phyloP scores from a whole-genome alignment of 1,140 invertebrate species.

The Ceratosolen fusciceps region DNA sequence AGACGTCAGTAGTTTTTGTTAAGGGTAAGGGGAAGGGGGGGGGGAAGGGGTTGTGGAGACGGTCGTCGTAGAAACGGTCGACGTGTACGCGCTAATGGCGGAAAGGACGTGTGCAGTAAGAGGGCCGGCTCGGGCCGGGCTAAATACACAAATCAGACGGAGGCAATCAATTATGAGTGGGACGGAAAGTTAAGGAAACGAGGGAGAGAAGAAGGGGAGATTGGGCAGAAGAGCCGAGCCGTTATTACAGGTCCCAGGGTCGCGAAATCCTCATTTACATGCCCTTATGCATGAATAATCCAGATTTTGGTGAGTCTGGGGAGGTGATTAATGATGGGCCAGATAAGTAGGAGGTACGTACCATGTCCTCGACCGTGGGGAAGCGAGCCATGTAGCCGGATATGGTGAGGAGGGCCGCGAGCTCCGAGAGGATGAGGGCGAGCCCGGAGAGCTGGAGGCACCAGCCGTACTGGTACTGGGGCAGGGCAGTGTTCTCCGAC shows the following conservation, averaged over 20 bases:
- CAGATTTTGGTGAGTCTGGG: constrained; percentile 4
- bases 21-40: too few relatives aligned
- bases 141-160: not conserved
- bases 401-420: constrained; percentile 77
- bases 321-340: constrained; percentile 33
- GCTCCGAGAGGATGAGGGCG: constrained; percentile 77
- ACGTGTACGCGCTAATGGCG: too few relatives aligned
- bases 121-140: too few relatives aligned
- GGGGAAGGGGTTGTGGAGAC: too few relatives aligned
- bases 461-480: constrained; percentile 80
- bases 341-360: constrained; percentile 60
- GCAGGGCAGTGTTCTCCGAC: constrained; percentile 65
- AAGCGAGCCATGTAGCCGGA: constrained; percentile 77
- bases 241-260: not conserved
- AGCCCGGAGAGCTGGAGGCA: constrained; percentile 79
- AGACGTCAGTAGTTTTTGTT: too few relatives aligned
- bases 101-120: too few relatives aligned
- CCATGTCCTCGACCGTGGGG: constrained; percentile 77
- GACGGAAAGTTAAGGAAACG: constrained; percentile 10
- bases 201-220: not conserved
- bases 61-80: too few relatives aligned
- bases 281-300: constrained; percentile 21
- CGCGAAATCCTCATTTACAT: constrained; percentile 5
- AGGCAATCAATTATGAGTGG: not conserved
- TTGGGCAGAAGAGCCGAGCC: not conserved